Conservation (phyloP, 2,888 invertebrate genomes). For the Seira musarum region DNA sequence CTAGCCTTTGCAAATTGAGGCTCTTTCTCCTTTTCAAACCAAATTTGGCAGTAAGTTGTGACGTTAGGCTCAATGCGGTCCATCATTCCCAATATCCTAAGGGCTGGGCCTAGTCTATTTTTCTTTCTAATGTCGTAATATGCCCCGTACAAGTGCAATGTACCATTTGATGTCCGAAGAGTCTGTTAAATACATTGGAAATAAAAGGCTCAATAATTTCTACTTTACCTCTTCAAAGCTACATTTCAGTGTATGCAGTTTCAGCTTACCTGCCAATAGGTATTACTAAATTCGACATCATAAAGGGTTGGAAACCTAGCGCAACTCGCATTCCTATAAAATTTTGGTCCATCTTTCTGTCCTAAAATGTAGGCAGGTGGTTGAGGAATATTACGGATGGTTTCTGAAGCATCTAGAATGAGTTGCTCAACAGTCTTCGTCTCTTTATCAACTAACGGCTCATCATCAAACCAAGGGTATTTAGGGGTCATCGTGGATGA, state of each 20-base stretch:
- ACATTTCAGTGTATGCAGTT: neutral
- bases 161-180: slow-evolving; percentile 85
- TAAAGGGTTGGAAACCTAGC: slow-evolving; percentile 90
- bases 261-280: slow-evolving; percentile 87
- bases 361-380: slow-evolving; percentile 78
- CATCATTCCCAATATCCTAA: slow-evolving; percentile 90
- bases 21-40: slow-evolving; percentile 88
- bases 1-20: slow-evolving; percentile 76
- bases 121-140: slow-evolving; percentile 87
- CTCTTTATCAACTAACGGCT: slow-evolving; percentile 78
- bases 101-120: slow-evolving; percentile 84
- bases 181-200: slow-evolving; percentile 74
- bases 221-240: neutral
- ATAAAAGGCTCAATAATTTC: neutral
- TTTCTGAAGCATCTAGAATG: slow-evolving; percentile 76
- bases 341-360: slow-evolving; percentile 82
- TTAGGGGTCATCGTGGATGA: slow-evolving; percentile 62
- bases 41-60: slow-evolving; percentile 88
- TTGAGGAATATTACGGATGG: slow-evolving; percentile 78
- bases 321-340: slow-evolving; percentile 81
- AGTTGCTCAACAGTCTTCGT: slow-evolving; percentile 80
- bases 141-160: slow-evolving; percentile 91
- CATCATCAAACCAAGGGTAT: slow-evolving; percentile 72
- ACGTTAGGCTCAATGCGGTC: slow-evolving; percentile 89
- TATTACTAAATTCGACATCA: slow-evolving; percentile 93